Base-by-base conservation (phyloP, 2,888 invertebrate species). In the Cephus sareptanus region DNA sequence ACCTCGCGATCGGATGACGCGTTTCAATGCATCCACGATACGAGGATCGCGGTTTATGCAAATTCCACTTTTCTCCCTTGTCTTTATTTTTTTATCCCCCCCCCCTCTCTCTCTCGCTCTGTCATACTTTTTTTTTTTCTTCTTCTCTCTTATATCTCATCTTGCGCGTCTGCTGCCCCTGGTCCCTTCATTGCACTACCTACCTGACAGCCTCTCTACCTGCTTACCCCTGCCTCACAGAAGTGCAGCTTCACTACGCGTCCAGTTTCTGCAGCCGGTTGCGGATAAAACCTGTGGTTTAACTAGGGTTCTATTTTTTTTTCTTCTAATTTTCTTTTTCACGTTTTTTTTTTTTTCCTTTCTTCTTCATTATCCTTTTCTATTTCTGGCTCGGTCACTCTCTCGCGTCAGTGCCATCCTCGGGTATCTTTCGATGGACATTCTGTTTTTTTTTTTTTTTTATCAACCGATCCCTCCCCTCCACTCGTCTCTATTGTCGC, bases 1-100 rank as follows among this genome's bases (percentile, higher is more conserved):
- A 83, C 83, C 84, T 85, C 84, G 87, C 85, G 90, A 91, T 91
- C 90, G 88, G 89, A 90, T 90, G 90, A 90, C 90, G 91, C 89
- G 88, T 90, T 89, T 90, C 89, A 89, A 89, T 90, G 89, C 88
- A 71, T 75, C 37, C 40, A 56, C 40, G 40, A 56, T 56, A 56
- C 23, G 77, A 56, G 77, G 40, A 30, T 33, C 33, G 71, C 71
- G 71, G 77, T 73, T 56, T 56, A 76, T 79, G 78, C 76, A 56
- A 56, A 56, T 56, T 56, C 40, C 23, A 56, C 83, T 81, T 73
- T 75, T 77, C 75, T 77, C 75, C 74, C 73, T 56, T 56, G 40
- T 23, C 40, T 23, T 56, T 56, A 35, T 56, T 23, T 56, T 40
- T 56, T 56, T 9, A 15, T 75, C 13, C 78, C 69, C 76, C 76